Percentiles rank a stretch among this genome's conserved stretches.
phyloP scores from a whole-genome alignment of 2,888 invertebrate species.

The Myopa testacea region DNA sequence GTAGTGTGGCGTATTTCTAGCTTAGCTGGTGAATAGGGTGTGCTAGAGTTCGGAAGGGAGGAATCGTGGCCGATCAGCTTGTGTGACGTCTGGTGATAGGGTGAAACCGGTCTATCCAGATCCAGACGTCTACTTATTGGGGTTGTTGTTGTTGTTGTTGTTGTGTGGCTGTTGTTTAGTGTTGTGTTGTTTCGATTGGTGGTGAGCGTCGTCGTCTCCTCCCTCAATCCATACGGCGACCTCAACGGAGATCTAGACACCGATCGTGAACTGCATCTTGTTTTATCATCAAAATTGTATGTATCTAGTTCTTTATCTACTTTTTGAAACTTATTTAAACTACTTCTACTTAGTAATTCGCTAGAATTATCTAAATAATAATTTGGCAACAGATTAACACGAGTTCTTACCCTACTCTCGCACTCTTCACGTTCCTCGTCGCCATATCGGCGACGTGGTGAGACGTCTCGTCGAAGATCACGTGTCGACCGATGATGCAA shows the following conservation, averaged over 20 bases:
- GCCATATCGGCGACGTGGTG: constrained; percentile 62
- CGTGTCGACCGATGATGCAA: constrained; percentile 59
- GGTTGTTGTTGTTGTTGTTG: constrained; percentile 32
- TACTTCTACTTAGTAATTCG: constrained; percentile 60
- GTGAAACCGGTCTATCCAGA: constrained; percentile 53
- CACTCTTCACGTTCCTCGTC: constrained; percentile 65
- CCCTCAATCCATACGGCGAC: constrained; percentile 57
- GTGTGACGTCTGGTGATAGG: constrained; percentile 57
- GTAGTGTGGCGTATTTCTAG: constrained; percentile 67
- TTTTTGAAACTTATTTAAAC: constrained; percentile 67
- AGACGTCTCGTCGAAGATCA: constrained; percentile 62
- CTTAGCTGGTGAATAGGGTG: constrained; percentile 63
- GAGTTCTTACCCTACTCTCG: constrained; percentile 66
- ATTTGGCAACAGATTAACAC: constrained; percentile 67
- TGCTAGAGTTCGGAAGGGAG: constrained; percentile 52
- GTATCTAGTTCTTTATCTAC: constrained; percentile 68
- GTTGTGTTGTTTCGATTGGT: constrained; percentile 36
- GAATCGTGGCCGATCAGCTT: constrained; percentile 49
- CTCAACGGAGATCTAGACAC: constrained; percentile 60
- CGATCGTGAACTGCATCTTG: constrained; percentile 56
- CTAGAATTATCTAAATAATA: constrained; percentile 62
- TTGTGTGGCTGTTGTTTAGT: constrained; percentile 41
- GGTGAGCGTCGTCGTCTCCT: constrained; percentile 41
- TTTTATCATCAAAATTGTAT: constrained; percentile 56
- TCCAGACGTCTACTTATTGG: constrained; percentile 45